A percentile compares a stretch with the other conserved stretches of the same genome.
These are phyloP conservation scores for Papilio machaon DNA, from an alignment of 1,140 invertebrate species.

Conservation along the genomic window DNA sequence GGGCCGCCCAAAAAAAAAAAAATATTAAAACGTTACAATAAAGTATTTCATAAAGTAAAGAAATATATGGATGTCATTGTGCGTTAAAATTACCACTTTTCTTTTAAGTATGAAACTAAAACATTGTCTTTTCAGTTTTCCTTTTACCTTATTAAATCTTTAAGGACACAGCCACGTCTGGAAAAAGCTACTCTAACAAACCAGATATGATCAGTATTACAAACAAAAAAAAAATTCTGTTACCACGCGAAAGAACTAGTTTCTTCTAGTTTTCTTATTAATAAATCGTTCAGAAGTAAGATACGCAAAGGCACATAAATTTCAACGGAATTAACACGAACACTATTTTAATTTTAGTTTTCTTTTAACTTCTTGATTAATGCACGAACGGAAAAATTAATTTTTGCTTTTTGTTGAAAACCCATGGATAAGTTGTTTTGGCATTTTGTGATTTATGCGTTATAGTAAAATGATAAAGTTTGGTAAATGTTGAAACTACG, in stretches of 20 bases:
- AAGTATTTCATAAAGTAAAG: too few relatives aligned
- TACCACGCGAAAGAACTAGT: background rate
- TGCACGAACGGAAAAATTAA: background rate
- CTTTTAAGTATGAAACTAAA: too few relatives aligned
- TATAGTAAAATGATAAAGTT: background rate
- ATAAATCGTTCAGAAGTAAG: background rate
- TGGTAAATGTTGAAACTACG: background rate
- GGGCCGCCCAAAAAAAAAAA: too few relatives aligned
- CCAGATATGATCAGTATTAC: background rate
- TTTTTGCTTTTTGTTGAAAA: background rate
- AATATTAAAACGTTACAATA: too few relatives aligned
- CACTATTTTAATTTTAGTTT: background rate
- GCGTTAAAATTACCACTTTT: too few relatives aligned
- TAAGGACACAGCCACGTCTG: too few relatives aligned
- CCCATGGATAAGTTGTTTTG: conserved; percentile 25
- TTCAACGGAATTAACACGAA: conserved; percentile 21
- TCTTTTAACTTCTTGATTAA: conserved; percentile 13
- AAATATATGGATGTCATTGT: too few relatives aligned
- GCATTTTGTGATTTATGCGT: conserved; percentile 9
- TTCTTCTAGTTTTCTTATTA: background rate
- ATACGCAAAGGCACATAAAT: conserved; percentile 1
- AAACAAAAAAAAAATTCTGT: background rate
- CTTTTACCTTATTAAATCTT: too few relatives aligned
- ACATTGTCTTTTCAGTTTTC: too few relatives aligned
- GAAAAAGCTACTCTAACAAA: too few relatives aligned